Evolutionary conservation across 2,888 invertebrate species (phyloP), one percentile per base, ranked within the genome.

Genomic region (Athalia circularis): DNA sequence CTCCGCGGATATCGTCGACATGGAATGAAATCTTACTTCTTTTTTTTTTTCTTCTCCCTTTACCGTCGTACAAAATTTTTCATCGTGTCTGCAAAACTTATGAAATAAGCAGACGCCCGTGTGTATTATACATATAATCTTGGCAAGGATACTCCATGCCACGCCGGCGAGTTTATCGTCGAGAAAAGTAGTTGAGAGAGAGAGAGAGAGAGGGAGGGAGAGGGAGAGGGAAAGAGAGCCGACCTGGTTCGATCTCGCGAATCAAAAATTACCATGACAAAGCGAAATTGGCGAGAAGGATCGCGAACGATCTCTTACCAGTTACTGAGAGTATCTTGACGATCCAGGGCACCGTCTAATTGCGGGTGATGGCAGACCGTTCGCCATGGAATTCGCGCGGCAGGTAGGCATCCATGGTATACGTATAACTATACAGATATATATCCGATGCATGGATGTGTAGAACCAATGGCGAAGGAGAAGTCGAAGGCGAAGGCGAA

Each of bases 341-440:
- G 57, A 45, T 43, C 54, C 29, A 11, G 29, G 45, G 70, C 43
- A 70, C n/a, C 70, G 70, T 70, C 70, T 70, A 70, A 70, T 70
- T 70, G 70, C 52, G 57, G 70, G 57, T 70, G 43, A 57, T 57
- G 54, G 57, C 13, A 48, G 47, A 67, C 67, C 64, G 67, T 9
- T 67, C 67, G 15, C 67, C 15, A 13, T 52, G 67, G 67, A 67
- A 67, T 67, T 50, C 50, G 50, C 47, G 47, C 13, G 45, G 52
- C 4, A 13, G 61, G 4, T n/a, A 61, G 7, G 13, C 54, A 54
- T n/a, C 9, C 11, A 54, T 54, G n/a, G 29, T 54, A 54, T 54
- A 54, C 7, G 7, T 54, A 52, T 52, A 52, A 9, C 8, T 52
- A 52, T 52, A 52, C 3, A 52, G 7, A 52, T 52, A 52, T 52